Evolutionary conservation across 2,797 vertebrate species (phyloP).

Genomic region (Loriculus beryllinus): DNA sequence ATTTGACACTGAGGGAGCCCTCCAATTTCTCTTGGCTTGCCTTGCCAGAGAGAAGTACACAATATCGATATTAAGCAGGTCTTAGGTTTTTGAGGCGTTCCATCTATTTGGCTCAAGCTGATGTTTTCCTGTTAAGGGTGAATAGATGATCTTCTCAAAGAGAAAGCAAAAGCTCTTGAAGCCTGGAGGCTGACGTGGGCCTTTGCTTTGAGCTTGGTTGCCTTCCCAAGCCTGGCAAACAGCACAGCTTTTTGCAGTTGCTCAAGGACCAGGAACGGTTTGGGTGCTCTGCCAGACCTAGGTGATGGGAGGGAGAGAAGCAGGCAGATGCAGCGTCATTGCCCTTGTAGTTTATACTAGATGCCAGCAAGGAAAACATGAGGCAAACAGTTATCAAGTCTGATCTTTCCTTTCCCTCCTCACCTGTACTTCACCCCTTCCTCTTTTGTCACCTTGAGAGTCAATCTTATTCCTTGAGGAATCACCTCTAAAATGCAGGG

Average conservation of each 20-base stretch:
- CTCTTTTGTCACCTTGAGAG: not conserved
- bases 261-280: not conserved
- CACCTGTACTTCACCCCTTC: accelerated
- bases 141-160: not conserved
- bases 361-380: not conserved
- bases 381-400: not conserved
- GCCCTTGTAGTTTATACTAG: not conserved
- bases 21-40: not conserved
- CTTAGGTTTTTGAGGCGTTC: not conserved
- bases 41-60: not conserved
- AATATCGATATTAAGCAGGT: not conserved
- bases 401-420: not conserved
- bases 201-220: not conserved
- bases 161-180: not conserved
- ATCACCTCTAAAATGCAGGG: not conserved
- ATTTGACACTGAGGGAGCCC: accelerated
- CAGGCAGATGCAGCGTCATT: not conserved
- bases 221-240: not conserved
- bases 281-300: not conserved
- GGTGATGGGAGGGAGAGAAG: not conserved
- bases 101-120: not conserved
- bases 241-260: not conserved
- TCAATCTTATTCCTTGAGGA: not conserved
- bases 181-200: not conserved
- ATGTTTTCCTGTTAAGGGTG: not conserved